These are phyloP conservation scores for Telmatherina bonti DNA, from an alignment of 2,797 vertebrate species.

Conservation along the genomic window DNA sequence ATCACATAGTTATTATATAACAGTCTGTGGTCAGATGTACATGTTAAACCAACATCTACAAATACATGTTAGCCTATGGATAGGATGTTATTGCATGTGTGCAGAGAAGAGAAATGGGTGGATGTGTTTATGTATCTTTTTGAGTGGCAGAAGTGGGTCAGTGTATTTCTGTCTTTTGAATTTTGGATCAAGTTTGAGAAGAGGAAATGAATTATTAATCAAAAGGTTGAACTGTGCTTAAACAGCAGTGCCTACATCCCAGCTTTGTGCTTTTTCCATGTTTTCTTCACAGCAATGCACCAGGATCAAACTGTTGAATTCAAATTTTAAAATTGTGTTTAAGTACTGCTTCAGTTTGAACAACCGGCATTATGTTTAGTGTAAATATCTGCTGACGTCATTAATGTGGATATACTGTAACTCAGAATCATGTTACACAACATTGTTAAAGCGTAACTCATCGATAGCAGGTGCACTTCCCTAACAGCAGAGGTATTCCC, in stretches of 20 bases:
- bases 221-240: conserved; percentile 46
- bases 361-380: no score
- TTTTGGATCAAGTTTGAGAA: conserved; percentile 59
- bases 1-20: no score
- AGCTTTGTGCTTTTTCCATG: background rate
- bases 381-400: no score
- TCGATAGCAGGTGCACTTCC: background rate
- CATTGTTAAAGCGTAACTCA: background rate
- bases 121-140: conserved; percentile 27
- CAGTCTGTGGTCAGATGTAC: no score
- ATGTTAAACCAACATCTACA: no score
- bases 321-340: background rate
- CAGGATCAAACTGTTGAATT: background rate
- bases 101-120: conserved; percentile 11
- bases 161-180: conserved; percentile 38
- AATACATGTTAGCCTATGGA: no score
- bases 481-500: background rate
- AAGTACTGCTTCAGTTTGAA: no score
- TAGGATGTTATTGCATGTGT: background rate
- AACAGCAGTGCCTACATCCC: conserved; percentile 7
- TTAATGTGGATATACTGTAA: no score
- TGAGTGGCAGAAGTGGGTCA: conserved; percentile 75
- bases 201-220: conserved; percentile 72
- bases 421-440: no score
- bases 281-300: background rate